Percentiles rank a stretch among this genome's conserved stretches.
Evolutionary conservation across 2,888 invertebrate genomes (phyloP).

Genomic region (Dasysyrphus tricinctus): DNA sequence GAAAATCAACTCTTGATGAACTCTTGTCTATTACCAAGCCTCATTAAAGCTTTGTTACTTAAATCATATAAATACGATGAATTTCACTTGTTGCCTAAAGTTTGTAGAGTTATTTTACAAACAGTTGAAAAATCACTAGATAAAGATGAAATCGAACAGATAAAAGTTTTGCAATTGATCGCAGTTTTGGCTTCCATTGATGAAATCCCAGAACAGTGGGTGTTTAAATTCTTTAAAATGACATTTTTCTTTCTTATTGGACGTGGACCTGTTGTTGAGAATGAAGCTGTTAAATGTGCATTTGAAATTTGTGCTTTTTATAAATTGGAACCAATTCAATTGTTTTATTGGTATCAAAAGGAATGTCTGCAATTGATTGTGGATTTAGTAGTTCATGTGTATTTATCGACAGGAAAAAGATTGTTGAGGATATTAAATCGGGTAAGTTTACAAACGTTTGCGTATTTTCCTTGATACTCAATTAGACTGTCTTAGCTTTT

Average conservation of each 20-base stretch:
- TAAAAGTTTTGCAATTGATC: slow-evolving; percentile 67
- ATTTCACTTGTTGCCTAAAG: slow-evolving; percentile 64
- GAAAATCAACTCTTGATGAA: slow-evolving; percentile 48
- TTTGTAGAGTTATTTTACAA: slow-evolving; percentile 54
- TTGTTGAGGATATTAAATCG: slow-evolving; percentile 75
- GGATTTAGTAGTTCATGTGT: slow-evolving; percentile 79
- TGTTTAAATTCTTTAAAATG: slow-evolving; percentile 81
- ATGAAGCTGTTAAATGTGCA: slow-evolving; percentile 80
- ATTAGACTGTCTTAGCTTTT: too few species aligned
- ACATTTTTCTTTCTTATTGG: slow-evolving; percentile 81
- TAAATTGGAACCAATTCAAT: slow-evolving; percentile 79
- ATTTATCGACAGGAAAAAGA: slow-evolving; percentile 79
- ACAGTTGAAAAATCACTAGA: slow-evolving; percentile 51
- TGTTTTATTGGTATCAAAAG: slow-evolving; percentile 82
- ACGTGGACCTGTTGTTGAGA: slow-evolving; percentile 79
- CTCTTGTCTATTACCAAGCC: slow-evolving; percentile 39
- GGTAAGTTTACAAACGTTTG: slow-evolving; percentile 11
- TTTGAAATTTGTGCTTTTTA: slow-evolving; percentile 80
- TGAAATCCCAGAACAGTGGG: slow-evolving; percentile 79
- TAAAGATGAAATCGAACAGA: slow-evolving; percentile 56
- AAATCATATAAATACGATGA: slow-evolving; percentile 19
- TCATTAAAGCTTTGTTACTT: slow-evolving; percentile 44
- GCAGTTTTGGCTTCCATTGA: slow-evolving; percentile 67
- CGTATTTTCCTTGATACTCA: neutral
- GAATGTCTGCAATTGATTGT: slow-evolving; percentile 79